phyloP scores from a whole-genome alignment of 2,888 invertebrate genomes.

The Spisula solida region DNA sequence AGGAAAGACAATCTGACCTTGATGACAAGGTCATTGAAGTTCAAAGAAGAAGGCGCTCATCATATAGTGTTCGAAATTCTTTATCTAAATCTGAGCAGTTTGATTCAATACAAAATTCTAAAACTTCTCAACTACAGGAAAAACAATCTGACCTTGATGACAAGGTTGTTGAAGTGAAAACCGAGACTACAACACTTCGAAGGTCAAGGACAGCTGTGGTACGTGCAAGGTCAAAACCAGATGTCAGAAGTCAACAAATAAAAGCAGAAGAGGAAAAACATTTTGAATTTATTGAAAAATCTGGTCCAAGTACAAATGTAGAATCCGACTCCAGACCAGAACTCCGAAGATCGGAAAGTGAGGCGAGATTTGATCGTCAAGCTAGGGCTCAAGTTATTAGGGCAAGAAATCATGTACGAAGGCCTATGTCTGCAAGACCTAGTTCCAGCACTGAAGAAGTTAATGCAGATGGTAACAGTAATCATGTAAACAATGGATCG shows the following conservation, averaged over 20 bases:
- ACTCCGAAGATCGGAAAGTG: conserved; percentile 49
- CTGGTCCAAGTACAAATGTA: neutral
- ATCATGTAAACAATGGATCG: neutral
- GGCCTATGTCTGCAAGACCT: conserved; percentile 28
- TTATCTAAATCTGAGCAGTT: conserved; percentile 30
- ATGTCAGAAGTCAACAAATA: conserved; percentile 37
- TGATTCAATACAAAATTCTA: conserved; percentile 7
- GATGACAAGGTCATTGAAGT: conserved; percentile 22
- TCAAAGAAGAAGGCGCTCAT: neutral
- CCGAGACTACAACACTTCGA: conserved; percentile 12
- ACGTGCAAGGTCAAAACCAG: conserved; percentile 67
- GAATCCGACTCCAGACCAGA: neutral
- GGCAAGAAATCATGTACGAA: conserved; percentile 27
- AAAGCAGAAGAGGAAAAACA: conserved; percentile 65
- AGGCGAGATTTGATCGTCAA: conserved; percentile 43
- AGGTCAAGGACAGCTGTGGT: conserved; percentile 54
- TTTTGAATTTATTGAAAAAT: conserved; percentile 58
- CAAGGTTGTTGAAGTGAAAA: conserved; percentile 4
- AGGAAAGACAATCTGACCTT: conserved; percentile 25
- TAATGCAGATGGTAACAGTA: conserved; percentile 8
- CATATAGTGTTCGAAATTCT: conserved; percentile 36
- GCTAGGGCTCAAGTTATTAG: conserved; percentile 49
- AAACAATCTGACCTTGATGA: conserved; percentile 21
- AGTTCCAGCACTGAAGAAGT: neutral
- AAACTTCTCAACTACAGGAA: conserved; percentile 53